Evolutionary conservation across 2,888 invertebrate species (phyloP).

Genomic region (Tupiocoris notatus): DNA sequence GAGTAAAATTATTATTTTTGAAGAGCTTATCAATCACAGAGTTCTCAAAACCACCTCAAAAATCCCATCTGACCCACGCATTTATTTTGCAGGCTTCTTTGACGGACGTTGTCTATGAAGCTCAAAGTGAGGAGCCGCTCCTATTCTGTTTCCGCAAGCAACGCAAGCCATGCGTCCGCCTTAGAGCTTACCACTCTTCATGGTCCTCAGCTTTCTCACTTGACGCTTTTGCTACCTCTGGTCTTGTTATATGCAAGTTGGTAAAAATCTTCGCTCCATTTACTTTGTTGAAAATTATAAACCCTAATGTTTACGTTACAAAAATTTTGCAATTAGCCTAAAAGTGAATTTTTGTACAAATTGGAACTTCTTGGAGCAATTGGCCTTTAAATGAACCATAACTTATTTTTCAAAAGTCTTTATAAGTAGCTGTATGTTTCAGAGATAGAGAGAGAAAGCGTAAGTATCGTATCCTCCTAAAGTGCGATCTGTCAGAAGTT

Average conservation of each 20-base stretch:
- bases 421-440: no score
- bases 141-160: conserved; percentile 65
- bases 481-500: conserved; percentile 68
- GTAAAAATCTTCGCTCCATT: conserved; percentile 15
- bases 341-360: no score
- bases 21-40: no score
- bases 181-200: conserved; percentile 64
- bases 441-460: conserved; percentile 69
- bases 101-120: conserved; percentile 62
- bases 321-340: no score
- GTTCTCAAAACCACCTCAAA: not conserved
- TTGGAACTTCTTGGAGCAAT: no score
- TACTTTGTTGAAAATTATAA: no score
- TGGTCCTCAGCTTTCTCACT: conserved; percentile 65
- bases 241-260: conserved; percentile 60
- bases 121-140: conserved; percentile 64
- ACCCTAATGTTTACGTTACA: no score
- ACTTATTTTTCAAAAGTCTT: no score
- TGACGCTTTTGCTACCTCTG: conserved; percentile 73
- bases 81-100: conserved; percentile 59
- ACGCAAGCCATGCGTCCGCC: conserved; percentile 58
- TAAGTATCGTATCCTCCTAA: conserved; percentile 70
- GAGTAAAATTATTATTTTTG: no score
- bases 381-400: no score
- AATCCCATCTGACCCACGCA: not conserved